Evolutionary conservation across 2,113 vertebrate species (phyloP), one percentile per base, ranked within the genome.

Genomic region (Oxygymnocypris stewartii): DNA sequence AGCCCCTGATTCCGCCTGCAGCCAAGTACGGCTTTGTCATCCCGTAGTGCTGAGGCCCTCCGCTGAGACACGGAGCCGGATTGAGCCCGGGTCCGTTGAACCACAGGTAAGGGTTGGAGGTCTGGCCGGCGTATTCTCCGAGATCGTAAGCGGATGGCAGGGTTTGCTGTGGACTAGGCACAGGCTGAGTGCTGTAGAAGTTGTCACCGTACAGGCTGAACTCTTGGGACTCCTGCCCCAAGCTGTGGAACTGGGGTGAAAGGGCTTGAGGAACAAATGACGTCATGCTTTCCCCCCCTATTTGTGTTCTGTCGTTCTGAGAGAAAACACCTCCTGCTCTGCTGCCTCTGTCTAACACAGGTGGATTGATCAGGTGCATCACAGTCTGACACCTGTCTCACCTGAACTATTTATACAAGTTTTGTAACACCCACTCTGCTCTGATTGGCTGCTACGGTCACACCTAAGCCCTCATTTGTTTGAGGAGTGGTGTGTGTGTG

Each of bases 131-230:
- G 31, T 95, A 96, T 75, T 97, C 96, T 61, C 93, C 90, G 0
- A 94, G 86, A 80, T 95, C 93, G 13, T 96, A 96, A 79, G 94
- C 91, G 6, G 95, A 90, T 0, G 94, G 94, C 8, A 87, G 42
- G 9, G 80, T 77, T 25, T 93, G 90, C 91, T 93, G 94, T 6
- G 95, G 94, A 20, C 94, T 96, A 4, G 92, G 94, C 90, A 91
- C 47, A 12, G 93, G 94, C 73, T 96, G 95, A 0, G 96, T 94
- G 3, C 96, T 95, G 93, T 97, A 98, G 61, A 97, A 95, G 91
- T 95, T 96, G 85, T 97, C 96, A 7, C 95, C 96, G 89, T 96
- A 96, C 82, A 96, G 93, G 71, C 92, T 97, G 95, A 97, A 96
- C 92, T 97, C 96, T 0, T 95, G 95, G 31, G 95, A 93, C 10